phyloP scores from a whole-genome alignment of 2,113 vertebrate genomes.

The Ciconia maguari region DNA sequence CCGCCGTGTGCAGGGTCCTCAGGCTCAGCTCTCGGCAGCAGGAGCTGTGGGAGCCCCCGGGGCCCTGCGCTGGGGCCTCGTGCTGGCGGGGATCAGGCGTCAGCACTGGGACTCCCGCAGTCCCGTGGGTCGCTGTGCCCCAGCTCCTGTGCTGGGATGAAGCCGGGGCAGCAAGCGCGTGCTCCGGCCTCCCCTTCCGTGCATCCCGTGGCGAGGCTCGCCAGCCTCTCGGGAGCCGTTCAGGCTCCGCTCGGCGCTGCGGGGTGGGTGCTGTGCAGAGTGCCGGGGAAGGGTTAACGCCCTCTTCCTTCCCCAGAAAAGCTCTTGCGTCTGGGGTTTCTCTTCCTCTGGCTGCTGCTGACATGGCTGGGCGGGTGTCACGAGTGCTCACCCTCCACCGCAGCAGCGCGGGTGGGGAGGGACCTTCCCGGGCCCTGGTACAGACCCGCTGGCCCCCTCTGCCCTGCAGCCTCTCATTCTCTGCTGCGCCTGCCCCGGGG shows the following conservation, averaged over 20 bases:
- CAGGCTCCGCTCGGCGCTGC: accelerated
- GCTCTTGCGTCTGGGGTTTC: constrained; percentile 36
- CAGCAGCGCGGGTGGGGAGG: background rate
- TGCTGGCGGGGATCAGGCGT: background rate
- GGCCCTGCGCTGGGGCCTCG: accelerated
- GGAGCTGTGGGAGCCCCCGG: background rate
- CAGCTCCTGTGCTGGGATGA: background rate
- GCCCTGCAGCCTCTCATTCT: background rate
- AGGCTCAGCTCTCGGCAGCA: accelerated
- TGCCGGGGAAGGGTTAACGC: background rate
- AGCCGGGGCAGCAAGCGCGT: background rate
- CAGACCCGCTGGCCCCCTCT: background rate
- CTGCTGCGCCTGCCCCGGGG: accelerated
- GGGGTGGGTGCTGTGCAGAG: background rate
- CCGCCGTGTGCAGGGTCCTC: accelerated
- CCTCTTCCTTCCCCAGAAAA: constrained; percentile 35
- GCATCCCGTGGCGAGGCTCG: accelerated
- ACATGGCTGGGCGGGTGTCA: background rate
- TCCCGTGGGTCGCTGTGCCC: accelerated
- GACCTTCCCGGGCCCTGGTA: background rate
- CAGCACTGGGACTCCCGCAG: background rate
- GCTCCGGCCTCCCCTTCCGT: background rate
- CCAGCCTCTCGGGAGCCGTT: background rate
- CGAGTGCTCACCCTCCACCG: background rate
- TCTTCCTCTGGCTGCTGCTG: constrained; percentile 54